Evolutionary conservation across 2,888 invertebrate species (phyloP).

Genomic region (Synergus japonicus): DNA sequence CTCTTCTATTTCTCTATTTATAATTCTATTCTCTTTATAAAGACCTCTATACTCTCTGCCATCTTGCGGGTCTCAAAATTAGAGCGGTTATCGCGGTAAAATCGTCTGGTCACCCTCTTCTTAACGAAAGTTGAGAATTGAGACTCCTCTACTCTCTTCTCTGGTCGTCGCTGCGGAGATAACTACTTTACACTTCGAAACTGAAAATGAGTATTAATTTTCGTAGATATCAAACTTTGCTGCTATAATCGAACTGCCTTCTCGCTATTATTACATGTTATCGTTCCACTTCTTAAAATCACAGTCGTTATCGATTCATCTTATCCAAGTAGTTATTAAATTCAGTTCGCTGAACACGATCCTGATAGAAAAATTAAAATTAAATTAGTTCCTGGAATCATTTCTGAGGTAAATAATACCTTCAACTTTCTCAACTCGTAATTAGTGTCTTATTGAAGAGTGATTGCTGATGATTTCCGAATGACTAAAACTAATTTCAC

Average conservation of each 20-base stretch:
- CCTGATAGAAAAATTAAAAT: conserved; percentile 23
- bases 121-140: conserved; percentile 19
- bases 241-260: not conserved
- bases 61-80: conserved; percentile 56
- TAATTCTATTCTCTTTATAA: conserved; percentile 63
- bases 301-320: conserved; percentile 16
- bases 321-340: conserved; percentile 13
- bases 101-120: conserved; percentile 46
- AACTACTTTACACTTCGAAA: conserved; percentile 30
- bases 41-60: conserved; percentile 54
- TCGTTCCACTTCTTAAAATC: conserved; percentile 27
- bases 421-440: not conserved
- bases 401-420: not conserved
- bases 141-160: not conserved
- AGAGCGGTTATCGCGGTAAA: conserved; percentile 62
- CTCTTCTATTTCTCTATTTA: conserved; percentile 55
- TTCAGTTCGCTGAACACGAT: conserved; percentile 8
- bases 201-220: conserved; percentile 32
- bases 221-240: conserved; percentile 35
- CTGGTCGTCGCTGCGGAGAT: not conserved
- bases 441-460: not conserved
- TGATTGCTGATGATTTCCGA: too few species aligned
- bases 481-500: too few species aligned
- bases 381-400: conserved; percentile 1
- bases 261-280: conserved; percentile 20